phyloP scores from a whole-genome alignment of 2,797 vertebrate species.

The Sebastes minor region DNA sequence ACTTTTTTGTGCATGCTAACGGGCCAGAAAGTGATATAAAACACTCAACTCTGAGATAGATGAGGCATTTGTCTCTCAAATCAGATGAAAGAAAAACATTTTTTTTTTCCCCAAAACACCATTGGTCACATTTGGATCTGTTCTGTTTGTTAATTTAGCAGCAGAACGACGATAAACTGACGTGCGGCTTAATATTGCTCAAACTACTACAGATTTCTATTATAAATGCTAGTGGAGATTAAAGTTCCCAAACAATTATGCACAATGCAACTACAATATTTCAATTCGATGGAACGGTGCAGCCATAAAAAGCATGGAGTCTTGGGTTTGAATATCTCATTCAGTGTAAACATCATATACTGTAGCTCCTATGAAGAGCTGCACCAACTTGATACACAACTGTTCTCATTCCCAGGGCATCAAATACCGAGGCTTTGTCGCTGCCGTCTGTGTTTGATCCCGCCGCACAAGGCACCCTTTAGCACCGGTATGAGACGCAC shows the following conservation, averaged over 20 bases:
- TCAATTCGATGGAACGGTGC: not conserved
- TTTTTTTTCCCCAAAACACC: not conserved
- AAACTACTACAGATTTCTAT: not conserved
- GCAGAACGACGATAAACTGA: not conserved
- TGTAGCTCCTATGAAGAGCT: not conserved
- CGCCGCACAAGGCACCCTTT: too few species aligned
- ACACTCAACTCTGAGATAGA: constrained; percentile 18
- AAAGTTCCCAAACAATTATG: not conserved
- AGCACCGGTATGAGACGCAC: too few species aligned
- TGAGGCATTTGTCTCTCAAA: constrained; percentile 43
- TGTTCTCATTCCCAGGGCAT: not conserved
- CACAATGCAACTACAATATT: not conserved
- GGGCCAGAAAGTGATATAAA: constrained; percentile 28
- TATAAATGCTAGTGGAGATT: not conserved
- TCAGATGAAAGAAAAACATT: not conserved
- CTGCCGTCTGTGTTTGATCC: too few species aligned
- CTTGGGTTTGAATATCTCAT: not conserved
- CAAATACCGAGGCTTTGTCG: not conserved
- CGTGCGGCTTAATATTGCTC: not conserved
- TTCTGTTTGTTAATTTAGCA: not conserved
- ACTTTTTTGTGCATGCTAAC: constrained; percentile 26
- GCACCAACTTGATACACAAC: not conserved
- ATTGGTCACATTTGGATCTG: not conserved
- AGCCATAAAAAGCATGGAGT: not conserved
- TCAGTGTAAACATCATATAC: not conserved